A percentile compares a stretch with the other conserved stretches of the same genome.
These are phyloP conservation scores for Lordiphosa stackelbergi DNA, from an alignment of 1,140 invertebrate species.

Conservation along the genomic window DNA sequence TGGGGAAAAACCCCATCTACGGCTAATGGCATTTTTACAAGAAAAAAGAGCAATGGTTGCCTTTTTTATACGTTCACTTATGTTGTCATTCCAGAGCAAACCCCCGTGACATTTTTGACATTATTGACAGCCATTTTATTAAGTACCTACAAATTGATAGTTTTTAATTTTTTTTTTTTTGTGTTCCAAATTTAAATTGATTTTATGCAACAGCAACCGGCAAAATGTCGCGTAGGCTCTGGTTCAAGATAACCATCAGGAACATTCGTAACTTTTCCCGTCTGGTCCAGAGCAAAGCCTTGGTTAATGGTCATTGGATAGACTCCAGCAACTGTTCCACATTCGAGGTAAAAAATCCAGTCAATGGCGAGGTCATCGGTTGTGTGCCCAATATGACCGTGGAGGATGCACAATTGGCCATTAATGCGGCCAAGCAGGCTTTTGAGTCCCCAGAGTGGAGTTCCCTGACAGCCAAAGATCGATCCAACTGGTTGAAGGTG, in stretches of 20 bases:
- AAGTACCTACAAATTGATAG: too few relatives aligned
- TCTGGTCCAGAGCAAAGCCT: constrained; percentile 78
- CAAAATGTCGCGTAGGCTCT: constrained; percentile 48
- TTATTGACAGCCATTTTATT: too few relatives aligned
- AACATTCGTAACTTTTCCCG: constrained; percentile 56
- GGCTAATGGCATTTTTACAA: too few relatives aligned
- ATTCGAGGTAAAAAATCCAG: constrained; percentile 88
- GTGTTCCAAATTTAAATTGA: too few relatives aligned
- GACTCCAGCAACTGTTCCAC: constrained; percentile 82
- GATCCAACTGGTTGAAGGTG: constrained; percentile 81
- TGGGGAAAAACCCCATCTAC: too few relatives aligned
- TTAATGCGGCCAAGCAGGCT: constrained; percentile 85
- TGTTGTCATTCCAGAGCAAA: too few relatives aligned
- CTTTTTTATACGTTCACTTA: too few relatives aligned
- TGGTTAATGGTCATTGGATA: constrained; percentile 90
- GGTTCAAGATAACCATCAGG: constrained; percentile 10
- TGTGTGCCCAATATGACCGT: constrained; percentile 91
- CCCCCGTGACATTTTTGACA: too few relatives aligned
- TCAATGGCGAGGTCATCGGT: constrained; percentile 85
- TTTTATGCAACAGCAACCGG: neutral
- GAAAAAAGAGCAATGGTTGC: too few relatives aligned
- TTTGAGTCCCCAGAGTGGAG: constrained; percentile 86
- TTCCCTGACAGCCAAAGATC: constrained; percentile 87
- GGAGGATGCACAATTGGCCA: constrained; percentile 85
- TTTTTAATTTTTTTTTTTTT: too few relatives aligned